A percentile compares a stretch with the other conserved stretches of the same genome.
These are phyloP conservation scores for Andrena hattorfiana DNA, from an alignment of 2,888 invertebrate species.

Conservation along the genomic window DNA sequence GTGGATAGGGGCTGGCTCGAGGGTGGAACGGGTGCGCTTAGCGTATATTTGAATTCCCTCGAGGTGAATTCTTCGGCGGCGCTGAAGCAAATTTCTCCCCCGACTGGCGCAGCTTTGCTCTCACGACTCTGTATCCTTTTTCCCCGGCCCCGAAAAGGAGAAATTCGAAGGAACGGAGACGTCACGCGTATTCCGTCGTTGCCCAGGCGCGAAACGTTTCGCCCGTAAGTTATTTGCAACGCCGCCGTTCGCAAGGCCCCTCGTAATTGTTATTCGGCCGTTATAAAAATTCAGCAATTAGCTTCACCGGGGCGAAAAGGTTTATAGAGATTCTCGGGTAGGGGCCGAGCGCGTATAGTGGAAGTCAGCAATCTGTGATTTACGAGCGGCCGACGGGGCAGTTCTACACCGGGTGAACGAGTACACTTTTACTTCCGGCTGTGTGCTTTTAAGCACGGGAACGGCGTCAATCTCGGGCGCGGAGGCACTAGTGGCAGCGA, in stretches of 20 bases:
- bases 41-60: slow-evolving; percentile 76
- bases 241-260: too few relatives aligned
- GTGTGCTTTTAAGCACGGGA: slow-evolving; percentile 56
- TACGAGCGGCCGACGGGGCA: slow-evolving; percentile 47
- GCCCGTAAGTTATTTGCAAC: background rate
- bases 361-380: slow-evolving; percentile 61
- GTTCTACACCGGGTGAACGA: slow-evolving; percentile 38
- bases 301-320: slow-evolving; percentile 9
- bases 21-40: slow-evolving; percentile 52
- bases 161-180: slow-evolving; percentile 3
- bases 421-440: slow-evolving; percentile 57
- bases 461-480: slow-evolving; percentile 63
- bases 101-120: slow-evolving; percentile 23
- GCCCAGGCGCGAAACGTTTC: background rate
- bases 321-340: slow-evolving; percentile 21
- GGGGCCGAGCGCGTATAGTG: slow-evolving; percentile 23
- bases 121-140: slow-evolving; percentile 20
- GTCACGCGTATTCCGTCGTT: background rate
- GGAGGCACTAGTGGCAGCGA: slow-evolving; percentile 40
- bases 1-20: slow-evolving; percentile 17
- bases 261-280: slow-evolving; percentile 28
- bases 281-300: slow-evolving; percentile 34
- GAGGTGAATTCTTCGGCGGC: slow-evolving; percentile 70
- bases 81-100: slow-evolving; percentile 69
- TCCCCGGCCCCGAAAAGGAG: slow-evolving; percentile 5